Base-by-base conservation (phyloP, 2,888 invertebrate species). In the Neocrepidodera transversa region DNA sequence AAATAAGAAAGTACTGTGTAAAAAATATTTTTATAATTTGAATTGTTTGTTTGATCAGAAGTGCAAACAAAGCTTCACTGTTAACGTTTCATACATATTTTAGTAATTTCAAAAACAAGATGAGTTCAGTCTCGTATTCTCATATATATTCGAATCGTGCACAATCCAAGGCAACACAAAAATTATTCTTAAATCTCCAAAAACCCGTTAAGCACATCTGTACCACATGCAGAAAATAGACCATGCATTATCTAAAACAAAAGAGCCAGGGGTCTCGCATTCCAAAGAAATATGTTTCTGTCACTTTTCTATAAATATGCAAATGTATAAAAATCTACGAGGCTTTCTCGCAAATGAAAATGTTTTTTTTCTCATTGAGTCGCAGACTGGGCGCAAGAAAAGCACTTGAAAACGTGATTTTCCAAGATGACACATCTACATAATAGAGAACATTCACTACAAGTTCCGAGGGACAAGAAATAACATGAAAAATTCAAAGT, bases 221-320 rank as follows among this genome's bases (percentile, higher is more conserved):
- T 32, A 13, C 8, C 6, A 32, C 11, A 32, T 13, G 32, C 11
- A 32, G 32, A 32, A 32, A 32, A 32, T 13, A 32, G 13, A 32
- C 20, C 20, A 20, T 42, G 42, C 43, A 43, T 43, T 42, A 32
- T 43, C 20, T 16, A 14, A 11, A 36, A 53, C 53, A 43, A 42
- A 43, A 43, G 38, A 42, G n/a, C 42, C 5, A 14, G 16, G 28
- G 32, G 10, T 43, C 42, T 26, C 43, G 17, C 1, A 17, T 43
- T 43, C 8, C 28, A 36, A 51, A 58, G 53, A 54, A 49, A 57
- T 51, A 58, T 62, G 60, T 62, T 59, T 60, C 62, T 64, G 65
- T 60, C 60, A 59, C 57, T 64, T 64, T 68, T 62, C 66, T 65
- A 66, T 68, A 65, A 68, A 68, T 66, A 68, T 68, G 68, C 61